phyloP scores from a whole-genome alignment of 2,888 invertebrate genomes.

The Machimus rusticus region DNA sequence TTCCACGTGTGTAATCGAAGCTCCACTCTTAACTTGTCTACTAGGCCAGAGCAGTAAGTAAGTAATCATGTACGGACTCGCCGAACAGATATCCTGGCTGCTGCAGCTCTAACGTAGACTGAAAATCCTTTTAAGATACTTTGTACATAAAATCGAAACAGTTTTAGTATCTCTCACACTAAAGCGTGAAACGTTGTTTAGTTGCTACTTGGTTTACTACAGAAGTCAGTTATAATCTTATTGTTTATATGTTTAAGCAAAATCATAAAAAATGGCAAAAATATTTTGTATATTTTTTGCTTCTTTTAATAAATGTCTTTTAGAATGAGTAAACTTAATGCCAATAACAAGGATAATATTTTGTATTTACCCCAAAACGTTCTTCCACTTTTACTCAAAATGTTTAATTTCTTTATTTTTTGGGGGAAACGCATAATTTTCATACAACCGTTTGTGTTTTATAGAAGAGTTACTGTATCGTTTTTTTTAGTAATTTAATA shows the following conservation, averaged over 20 bases:
- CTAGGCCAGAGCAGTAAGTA: background rate
- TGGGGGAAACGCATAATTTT: background rate
- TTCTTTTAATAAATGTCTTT: slow-evolving; percentile 39
- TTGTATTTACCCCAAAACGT: slow-evolving; percentile 30
- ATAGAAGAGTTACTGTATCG: background rate
- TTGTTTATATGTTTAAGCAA: slow-evolving; percentile 5
- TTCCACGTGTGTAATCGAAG: background rate
- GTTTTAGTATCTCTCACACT: slow-evolving; percentile 9
- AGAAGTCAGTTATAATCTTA: background rate
- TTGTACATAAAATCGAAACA: slow-evolving; percentile 5
- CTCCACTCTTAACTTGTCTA: background rate
- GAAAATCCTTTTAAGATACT: background rate
- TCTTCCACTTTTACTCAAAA: slow-evolving; percentile 11
- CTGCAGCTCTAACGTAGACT: background rate
- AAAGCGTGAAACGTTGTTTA: slow-evolving; percentile 16
- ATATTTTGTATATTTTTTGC: slow-evolving; percentile 39
- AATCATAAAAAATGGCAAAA: slow-evolving; percentile 16
- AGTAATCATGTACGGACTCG: background rate
- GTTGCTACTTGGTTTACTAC: background rate
- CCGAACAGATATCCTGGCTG: background rate
- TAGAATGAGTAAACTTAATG: slow-evolving; percentile 36
- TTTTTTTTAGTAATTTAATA: background rate
- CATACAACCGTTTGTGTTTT: background rate
- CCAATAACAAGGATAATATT: slow-evolving; percentile 28
- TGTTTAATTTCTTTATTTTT: background rate